Conservation (phyloP, 92 coral and sea anemone genomes). For the Zoanthus sociatus region DNA sequence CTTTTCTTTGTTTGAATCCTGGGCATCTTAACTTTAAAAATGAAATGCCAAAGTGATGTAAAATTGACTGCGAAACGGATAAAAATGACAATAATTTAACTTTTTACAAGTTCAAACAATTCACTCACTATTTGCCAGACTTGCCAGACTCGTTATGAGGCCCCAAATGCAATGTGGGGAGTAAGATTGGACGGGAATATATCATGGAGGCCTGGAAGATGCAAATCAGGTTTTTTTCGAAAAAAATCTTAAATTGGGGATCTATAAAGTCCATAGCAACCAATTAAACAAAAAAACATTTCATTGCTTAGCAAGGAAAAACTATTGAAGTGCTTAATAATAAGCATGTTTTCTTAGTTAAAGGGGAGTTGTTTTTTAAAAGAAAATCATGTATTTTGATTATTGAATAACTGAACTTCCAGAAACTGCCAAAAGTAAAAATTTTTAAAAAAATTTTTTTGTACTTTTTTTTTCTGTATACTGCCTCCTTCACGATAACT, state of each 20-base stretch:
- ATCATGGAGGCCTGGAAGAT: conserved; percentile 4
- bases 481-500: conserved; percentile 32
- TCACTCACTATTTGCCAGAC: too few species aligned
- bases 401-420: too few species aligned
- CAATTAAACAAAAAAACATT: not conserved
- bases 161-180: conserved; percentile 31
- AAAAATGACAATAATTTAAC: too few species aligned
- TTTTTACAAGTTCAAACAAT: not conserved
- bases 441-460: not conserved
- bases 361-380: not conserved
- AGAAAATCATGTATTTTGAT: not conserved
- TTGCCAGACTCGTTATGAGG: not conserved
- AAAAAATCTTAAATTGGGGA: not conserved
- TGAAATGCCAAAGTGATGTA: too few species aligned
- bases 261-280: conserved; percentile 16
- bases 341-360: not conserved
- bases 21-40: conserved; percentile 10
- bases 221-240: not conserved
- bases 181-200: conserved; percentile 13
- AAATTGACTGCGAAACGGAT: too few species aligned
- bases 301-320: conserved; percentile 17
- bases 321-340: too few species aligned
- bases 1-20: conserved; percentile 1
- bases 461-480: conserved; percentile 2
- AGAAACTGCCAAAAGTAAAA: too few species aligned